Percentiles rank a stretch among this genome's conserved stretches.
These are phyloP conservation scores for Lemur catta DNA, from an alignment of 2,797 vertebrate species.

Conservation along the genomic window DNA sequence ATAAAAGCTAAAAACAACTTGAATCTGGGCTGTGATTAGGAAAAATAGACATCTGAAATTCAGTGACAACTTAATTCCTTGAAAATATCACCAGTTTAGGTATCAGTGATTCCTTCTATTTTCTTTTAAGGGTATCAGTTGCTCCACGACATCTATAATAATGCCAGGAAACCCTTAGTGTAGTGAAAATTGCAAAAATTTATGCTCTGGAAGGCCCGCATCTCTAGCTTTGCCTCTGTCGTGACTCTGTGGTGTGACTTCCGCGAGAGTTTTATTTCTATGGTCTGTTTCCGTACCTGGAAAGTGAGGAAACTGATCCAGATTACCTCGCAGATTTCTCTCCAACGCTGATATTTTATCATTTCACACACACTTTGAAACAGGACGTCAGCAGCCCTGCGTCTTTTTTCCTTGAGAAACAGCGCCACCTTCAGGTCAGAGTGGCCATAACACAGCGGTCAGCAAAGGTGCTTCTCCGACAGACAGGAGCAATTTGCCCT, in stretches of 20 bases:
- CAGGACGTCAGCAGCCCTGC: rapidly evolving
- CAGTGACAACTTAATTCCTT: background rate
- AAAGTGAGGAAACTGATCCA: background rate
- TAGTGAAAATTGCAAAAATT: background rate
- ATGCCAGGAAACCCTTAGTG: background rate
- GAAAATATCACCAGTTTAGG: background rate
- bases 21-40: background rate
- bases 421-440: constrained; percentile 81
- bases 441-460: background rate
- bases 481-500: background rate
- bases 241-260: background rate
- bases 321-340: too few relatives aligned
- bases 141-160: background rate
- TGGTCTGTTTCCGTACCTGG: background rate
- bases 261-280: background rate
- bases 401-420: constrained; percentile 76
- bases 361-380: background rate
- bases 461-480: rapidly evolving
- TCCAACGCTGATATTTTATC: rapidly evolving
- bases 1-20: background rate
- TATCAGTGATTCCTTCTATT: background rate
- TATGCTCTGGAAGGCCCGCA: rapidly evolving
- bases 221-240: background rate
- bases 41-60: background rate
- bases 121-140: background rate